Evolutionary conservation across 2,797 vertebrate species (phyloP), one percentile per base, ranked within the genome.

Genomic region (Coregonus suidteri): DNA sequence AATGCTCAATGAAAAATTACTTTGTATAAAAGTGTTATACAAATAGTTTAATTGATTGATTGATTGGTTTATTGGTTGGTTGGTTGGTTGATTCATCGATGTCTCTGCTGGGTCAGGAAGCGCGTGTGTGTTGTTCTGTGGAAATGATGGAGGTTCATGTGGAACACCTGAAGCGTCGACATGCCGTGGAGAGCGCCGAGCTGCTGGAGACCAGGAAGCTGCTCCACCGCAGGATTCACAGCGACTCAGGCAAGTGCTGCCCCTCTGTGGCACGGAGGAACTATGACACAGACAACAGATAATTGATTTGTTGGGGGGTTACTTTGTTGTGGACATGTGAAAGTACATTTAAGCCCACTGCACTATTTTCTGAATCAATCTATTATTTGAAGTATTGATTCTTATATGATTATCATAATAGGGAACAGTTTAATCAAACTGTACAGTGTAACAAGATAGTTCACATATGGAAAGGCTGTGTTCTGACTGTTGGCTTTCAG

Each of bases 141-240:
- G 92, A 94, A 79, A 82, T 94, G 81, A 94, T 94, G 93, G 87
- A 91, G 0, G 87, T 90, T 18, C 92, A 94, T 0, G 80, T 94
- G 83, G 91, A 94, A 82, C 92, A 93, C 77, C 84, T 94, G 77
- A 93, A 92, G 87, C 80, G 87, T 14, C 87, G 90, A 5, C 92
- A 91, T 54, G 0, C 73, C 53, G 75, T 85, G 67, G 92, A 94
- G n/a, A 91, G 88, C 1, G 75, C 89, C 0, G 93, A 94, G 83
- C 89, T 94, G 66, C 88, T 92, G 85, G 91, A 93, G 77, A 91
- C 91, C 89, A 92, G 92, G 75, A 89, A 87, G 30, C 83, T 91
- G 73, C 89, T 94, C 73, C 91, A 92, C 76, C 88, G 92, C 0
- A 81, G 92, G 76, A 87, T 91, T 73, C 85, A 90, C 83, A 90